These are phyloP conservation scores for Synanceia verrucosa DNA, from an alignment of 2,797 vertebrate species.

Conservation along the genomic window DNA sequence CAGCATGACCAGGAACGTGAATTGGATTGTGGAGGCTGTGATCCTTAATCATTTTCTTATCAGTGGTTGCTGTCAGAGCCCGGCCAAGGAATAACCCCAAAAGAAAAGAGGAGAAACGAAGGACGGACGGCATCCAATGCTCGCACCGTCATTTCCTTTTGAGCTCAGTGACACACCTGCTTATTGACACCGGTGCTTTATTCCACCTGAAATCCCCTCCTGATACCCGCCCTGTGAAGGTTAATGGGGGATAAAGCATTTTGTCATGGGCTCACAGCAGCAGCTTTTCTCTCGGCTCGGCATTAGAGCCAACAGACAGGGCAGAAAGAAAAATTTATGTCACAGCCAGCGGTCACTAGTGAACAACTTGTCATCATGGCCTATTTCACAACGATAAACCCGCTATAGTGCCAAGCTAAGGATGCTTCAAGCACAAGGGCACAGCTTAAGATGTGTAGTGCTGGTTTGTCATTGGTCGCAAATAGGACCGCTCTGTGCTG, in stretches of 20 bases:
- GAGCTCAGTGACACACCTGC: conserved; percentile 55
- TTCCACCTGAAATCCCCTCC: conserved; percentile 65
- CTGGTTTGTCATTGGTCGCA: conserved; percentile 18
- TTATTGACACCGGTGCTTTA: conserved; percentile 65
- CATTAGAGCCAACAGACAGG: conserved; percentile 58
- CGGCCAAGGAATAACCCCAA: conserved; percentile 67
- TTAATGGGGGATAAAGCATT: conserved; percentile 80
- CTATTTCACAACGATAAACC: conserved; percentile 64
- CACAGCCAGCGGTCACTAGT: conserved; percentile 62
- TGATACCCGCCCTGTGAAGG: conserved; percentile 71
- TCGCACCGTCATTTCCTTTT: conserved; percentile 29
- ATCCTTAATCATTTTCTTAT: conserved; percentile 79
- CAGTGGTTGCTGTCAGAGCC: conserved; percentile 61
- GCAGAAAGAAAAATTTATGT: conserved; percentile 60
- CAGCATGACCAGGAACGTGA: conserved; percentile 35
- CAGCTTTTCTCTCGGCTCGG: conserved; percentile 46
- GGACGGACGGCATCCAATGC: conserved; percentile 41
- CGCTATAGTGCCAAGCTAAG: conserved; percentile 27
- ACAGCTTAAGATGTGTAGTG: conserved; percentile 29
- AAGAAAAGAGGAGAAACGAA: conserved; percentile 68
- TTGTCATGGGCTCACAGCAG: conserved; percentile 73
- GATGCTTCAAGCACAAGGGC: conserved; percentile 45
- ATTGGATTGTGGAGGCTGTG: conserved; percentile 55
- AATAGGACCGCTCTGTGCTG: neutral
- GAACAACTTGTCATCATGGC: conserved; percentile 72